Conservation (phyloP, 2,797 vertebrate species). For the Acanthopagrus latus region DNA sequence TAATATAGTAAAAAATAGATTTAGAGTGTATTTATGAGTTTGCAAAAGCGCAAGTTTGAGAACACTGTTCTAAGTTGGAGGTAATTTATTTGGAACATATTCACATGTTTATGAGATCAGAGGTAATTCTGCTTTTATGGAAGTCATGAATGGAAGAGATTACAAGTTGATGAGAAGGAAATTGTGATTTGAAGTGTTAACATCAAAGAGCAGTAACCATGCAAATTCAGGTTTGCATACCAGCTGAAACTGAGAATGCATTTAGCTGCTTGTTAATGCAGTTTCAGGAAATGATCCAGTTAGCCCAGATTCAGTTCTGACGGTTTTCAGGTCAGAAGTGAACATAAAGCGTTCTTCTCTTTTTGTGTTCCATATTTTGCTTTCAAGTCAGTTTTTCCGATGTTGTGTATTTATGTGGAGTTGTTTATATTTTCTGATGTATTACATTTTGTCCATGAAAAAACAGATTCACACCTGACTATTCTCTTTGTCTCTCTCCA, state of each 20-base stretch:
- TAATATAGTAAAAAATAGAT: too few species aligned
- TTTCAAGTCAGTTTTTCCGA: not conserved
- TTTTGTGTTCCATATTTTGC: not conserved
- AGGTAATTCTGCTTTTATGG: not conserved
- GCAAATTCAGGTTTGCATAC: not conserved
- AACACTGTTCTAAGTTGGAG: not conserved
- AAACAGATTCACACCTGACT: not conserved
- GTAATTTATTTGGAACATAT: not conserved
- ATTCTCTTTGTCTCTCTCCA: slow-evolving; percentile 30
- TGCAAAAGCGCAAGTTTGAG: too few species aligned
- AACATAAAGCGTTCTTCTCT: not conserved
- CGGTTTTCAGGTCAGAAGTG: slow-evolving; percentile 5
- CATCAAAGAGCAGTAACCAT: too few species aligned
- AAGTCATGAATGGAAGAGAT: not conserved
- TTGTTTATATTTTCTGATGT: not conserved
- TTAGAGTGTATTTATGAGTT: too few species aligned
- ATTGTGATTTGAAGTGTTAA: not conserved
- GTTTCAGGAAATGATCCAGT: slow-evolving; percentile 1
- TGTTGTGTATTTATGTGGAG: not conserved
- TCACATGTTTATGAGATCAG: not conserved
- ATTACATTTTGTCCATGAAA: not conserved
- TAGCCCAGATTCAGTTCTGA: not conserved
- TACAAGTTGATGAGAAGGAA: not conserved
- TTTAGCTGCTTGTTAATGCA: not conserved
- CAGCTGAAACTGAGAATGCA: slow-evolving; percentile 2